Conservation (phyloP, 2,888 invertebrate species). For the Nebria salina region DNA sequence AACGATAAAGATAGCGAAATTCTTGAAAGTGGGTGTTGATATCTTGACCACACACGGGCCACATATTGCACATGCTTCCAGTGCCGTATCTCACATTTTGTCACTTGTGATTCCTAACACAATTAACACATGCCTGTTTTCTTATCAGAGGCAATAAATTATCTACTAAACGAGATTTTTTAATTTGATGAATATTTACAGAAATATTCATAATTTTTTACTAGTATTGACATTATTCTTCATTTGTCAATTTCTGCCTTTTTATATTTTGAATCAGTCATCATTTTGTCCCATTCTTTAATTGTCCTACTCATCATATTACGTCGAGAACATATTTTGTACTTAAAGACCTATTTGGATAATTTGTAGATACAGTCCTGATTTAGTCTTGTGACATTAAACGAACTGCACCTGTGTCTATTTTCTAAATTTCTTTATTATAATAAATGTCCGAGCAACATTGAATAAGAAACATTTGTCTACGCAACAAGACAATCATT, state of each 20-base stretch:
- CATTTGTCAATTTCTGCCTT: background rate
- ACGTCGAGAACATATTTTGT: too few relatives aligned
- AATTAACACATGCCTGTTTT: background rate
- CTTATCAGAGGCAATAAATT: background rate
- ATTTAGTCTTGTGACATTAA: conserved; percentile 4
- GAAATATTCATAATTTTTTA: too few relatives aligned
- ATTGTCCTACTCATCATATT: too few relatives aligned
- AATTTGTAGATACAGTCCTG: background rate
- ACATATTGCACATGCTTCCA: conserved; percentile 25
- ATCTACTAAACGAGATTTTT: background rate
- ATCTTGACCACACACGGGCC: conserved; percentile 36
- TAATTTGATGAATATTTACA: too few relatives aligned
- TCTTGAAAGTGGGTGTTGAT: conserved; percentile 44
- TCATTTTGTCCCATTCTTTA: too few relatives aligned
- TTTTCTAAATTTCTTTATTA: conserved; percentile 45
- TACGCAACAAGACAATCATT: conserved; percentile 33
- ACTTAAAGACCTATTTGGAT: background rate
- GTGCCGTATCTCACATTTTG: background rate
- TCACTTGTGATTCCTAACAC: background rate
- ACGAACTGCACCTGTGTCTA: conserved; percentile 39
- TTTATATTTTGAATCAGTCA: background rate
- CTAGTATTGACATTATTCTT: background rate
- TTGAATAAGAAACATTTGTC: conserved; percentile 42
- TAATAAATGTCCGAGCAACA: conserved; percentile 21
- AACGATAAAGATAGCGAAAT: conserved; percentile 39